Base-by-base conservation (phyloP, 53 echinoderm and acorn worm species). In the Apostichopus leukothele region DNA sequence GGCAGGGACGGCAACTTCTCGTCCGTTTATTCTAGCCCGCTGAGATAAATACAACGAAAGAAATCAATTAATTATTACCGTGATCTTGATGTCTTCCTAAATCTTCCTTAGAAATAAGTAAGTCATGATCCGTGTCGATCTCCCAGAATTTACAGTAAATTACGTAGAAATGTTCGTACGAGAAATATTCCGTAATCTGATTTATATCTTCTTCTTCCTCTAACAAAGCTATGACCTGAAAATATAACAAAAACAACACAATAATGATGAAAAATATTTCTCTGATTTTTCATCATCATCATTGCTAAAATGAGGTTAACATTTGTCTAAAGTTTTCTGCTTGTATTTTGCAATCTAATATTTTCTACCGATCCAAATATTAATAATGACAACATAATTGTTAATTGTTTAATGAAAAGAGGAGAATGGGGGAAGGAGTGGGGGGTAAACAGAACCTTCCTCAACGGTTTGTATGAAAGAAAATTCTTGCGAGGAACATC, bases 141-240 rank as follows among this genome's bases (percentile, higher is more conserved):
- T 98, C 98, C 98, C 98, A 98, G 86, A 98, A 98, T 76, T 95
- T 98, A 89, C 98, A 98, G 92, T 98, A 98, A 84, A 98, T 83
- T 26, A 98, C 98, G 61, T 98, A 98, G 91, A 98, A 98, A 90
- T 98, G 98, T 73, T 98, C 98, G 66, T 98, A 98, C 61, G 98
- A 98, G 90, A 98, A 98, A 79, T 90, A 98, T n/a, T 98, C 98
- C 74, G 93, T 89, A 18, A 98, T 95, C 78, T 98, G 98, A 66
- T 98, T 98, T 75, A 98, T 98, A 66, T 98, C 98, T 9, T 98
- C 98, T 51, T 98, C 98, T 51, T 98, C 98, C 54, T 98, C 98
- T 63, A 98, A 88, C 10, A 98, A 76, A 23, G 92, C 91, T 51
- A 98, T 91, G 25, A 96, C 96, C 96, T 93, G 67, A 39, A 67